Percentiles rank a stretch among this genome's conserved stretches.
phyloP scores from a whole-genome alignment of 1,140 invertebrate species.

The Drosophila obscura region DNA sequence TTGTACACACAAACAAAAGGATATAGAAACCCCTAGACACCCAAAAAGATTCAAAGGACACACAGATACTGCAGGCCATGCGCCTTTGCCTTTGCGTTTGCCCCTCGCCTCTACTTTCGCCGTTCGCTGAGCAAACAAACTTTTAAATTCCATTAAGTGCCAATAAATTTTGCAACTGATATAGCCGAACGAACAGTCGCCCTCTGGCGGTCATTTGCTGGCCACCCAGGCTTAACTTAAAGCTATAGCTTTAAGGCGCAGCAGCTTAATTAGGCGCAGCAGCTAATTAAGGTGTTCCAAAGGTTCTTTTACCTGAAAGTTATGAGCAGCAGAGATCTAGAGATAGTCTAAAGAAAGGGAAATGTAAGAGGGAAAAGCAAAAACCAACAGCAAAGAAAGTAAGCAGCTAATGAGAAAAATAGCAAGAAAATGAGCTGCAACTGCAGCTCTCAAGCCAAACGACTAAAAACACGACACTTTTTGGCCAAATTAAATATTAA shows the following conservation, averaged over 20 bases:
- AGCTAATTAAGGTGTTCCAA: constrained; percentile 42
- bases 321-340: constrained; percentile 18
- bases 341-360: constrained; percentile 1
- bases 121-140: constrained; percentile 67
- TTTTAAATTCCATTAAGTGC: constrained; percentile 81
- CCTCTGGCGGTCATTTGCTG: constrained; percentile 33
- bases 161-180: constrained; percentile 77
- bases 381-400: background rate
- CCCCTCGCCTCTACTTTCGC: background rate
- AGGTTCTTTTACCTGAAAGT: constrained; percentile 4
- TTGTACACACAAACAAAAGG: no score
- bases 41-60: constrained; percentile 2
- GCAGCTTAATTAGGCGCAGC: constrained; percentile 51
- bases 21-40: constrained; percentile 2
- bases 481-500: background rate
- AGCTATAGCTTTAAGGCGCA: constrained; percentile 18
- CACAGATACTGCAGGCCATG: no score
- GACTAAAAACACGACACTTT: no score
- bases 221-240: constrained; percentile 25
- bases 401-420: no score
- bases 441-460: no score
- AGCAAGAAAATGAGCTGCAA: no score
- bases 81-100: no score
- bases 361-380: background rate
- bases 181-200: constrained; percentile 21